A percentile compares a stretch with the other conserved stretches of the same genome.
Evolutionary conservation across 2,113 vertebrate genomes (phyloP).

Genomic region (Chloroceryle aenea): DNA sequence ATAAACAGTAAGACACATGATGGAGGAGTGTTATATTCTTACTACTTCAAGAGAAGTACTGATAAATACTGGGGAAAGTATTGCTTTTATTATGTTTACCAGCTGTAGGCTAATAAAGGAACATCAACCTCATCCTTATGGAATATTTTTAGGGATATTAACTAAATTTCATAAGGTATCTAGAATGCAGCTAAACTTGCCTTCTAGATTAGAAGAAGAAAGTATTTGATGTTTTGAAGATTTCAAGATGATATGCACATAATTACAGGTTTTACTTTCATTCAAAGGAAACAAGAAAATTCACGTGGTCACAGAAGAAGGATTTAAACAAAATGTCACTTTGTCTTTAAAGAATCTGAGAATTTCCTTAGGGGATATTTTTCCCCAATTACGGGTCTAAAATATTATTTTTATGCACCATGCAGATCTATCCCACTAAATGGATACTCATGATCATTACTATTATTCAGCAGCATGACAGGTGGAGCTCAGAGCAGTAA

Average conservation of each 20-base stretch:
- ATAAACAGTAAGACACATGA: neutral
- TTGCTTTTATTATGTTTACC: neutral
- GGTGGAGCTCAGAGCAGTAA: neutral
- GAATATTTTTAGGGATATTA: neutral
- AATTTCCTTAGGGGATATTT: neutral
- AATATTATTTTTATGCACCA: neutral
- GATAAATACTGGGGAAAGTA: neutral
- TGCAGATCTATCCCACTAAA: neutral
- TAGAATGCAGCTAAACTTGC: neutral
- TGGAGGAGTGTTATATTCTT: neutral
- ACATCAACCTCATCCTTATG: neutral
- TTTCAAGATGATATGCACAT: neutral
- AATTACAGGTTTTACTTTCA: neutral
- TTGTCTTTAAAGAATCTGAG: neutral
- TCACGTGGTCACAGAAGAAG: neutral
- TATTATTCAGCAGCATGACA: neutral
- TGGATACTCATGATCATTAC: neutral
- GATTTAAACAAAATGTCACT: neutral
- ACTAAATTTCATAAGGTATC: neutral
- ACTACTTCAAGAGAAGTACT: neutral
- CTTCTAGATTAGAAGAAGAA: neutral
- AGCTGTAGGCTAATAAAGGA: neutral
- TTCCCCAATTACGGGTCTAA: neutral
- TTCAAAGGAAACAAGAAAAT: neutral
- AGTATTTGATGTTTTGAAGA: neutral